Evolutionary conservation across 1,140 invertebrate genomes (phyloP).

Genomic region (Brachionus asplanchnoidis): DNA sequence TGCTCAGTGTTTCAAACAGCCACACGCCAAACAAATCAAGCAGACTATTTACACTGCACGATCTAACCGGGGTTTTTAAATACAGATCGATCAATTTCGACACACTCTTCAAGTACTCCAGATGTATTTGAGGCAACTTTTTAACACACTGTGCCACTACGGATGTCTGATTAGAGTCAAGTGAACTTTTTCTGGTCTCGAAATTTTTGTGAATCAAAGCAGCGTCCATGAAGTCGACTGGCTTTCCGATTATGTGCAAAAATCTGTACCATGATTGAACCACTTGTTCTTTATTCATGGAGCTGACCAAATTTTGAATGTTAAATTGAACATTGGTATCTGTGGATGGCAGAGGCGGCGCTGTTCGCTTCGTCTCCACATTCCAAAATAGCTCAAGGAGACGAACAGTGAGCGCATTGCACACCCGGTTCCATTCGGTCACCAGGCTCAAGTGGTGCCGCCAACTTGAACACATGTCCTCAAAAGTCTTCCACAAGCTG

Average conservation of each 20-base stretch:
- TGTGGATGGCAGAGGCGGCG: neutral
- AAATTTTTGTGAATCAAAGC: constrained; percentile 60
- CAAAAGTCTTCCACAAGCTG: constrained; percentile 91
- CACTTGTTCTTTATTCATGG: constrained; percentile 80
- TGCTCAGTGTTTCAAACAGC: constrained; percentile 87
- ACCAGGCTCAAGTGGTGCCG: constrained; percentile 82
- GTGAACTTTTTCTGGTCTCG: constrained; percentile 59
- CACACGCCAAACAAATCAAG: constrained; percentile 91
- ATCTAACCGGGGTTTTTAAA: neutral
- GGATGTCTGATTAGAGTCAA: constrained; percentile 76
- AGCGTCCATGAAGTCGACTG: constrained; percentile 81
- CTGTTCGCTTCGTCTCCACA: constrained; percentile 65
- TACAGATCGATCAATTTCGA: neutral
- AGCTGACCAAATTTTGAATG: constrained; percentile 76
- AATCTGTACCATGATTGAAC: constrained; percentile 90
- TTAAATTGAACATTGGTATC: constrained; percentile 53
- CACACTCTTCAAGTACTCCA: neutral
- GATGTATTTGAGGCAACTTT: constrained; percentile 10
- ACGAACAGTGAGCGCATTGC: constrained; percentile 76
- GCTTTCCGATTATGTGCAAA: constrained; percentile 84
- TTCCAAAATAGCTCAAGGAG: constrained; percentile 84
- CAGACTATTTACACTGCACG: constrained; percentile 67
- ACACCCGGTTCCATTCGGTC: constrained; percentile 90
- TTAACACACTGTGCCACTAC: constrained; percentile 65
- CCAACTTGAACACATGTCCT: constrained; percentile 85